Evolutionary conservation across 2,113 vertebrate genomes (phyloP).

Genomic region (Bettongia penicillata): DNA sequence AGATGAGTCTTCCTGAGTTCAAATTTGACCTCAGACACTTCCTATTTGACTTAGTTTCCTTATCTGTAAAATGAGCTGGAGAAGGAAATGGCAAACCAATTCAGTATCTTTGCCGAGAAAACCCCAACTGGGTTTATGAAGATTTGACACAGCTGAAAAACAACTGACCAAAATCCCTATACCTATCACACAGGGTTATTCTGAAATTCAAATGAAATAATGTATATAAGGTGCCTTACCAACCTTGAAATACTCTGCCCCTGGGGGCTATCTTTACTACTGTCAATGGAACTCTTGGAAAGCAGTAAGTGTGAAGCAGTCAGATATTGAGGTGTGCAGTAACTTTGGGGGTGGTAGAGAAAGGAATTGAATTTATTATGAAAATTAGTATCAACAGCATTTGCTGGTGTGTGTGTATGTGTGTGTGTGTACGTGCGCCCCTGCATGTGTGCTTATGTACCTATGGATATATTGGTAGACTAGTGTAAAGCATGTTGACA

Average conservation of each 20-base stretch:
- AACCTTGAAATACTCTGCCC: neutral
- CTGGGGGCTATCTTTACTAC: neutral
- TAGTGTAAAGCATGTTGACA: conserved; percentile 42
- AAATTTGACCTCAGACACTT: neutral
- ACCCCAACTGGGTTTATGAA: neutral
- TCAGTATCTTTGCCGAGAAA: neutral
- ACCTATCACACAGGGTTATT: neutral
- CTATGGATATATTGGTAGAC: neutral
- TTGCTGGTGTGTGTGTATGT: neutral
- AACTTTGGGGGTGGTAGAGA: neutral
- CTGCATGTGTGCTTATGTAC: neutral
- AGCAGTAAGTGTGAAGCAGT: neutral
- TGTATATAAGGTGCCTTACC: neutral
- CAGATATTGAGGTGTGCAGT: accelerated
- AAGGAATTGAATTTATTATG: conserved; percentile 19
- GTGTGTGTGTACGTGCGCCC: neutral
- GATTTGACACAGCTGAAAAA: neutral
- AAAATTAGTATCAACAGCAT: conserved; percentile 32
- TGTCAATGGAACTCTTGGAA: neutral
- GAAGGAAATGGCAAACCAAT: neutral
- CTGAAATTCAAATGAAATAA: neutral
- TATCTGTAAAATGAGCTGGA: neutral
- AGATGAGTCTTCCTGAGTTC: neutral
- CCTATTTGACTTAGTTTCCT: neutral
- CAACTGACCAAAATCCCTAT: neutral